Conservation (phyloP, 1,140 invertebrate species). For the Bombus turneri region DNA sequence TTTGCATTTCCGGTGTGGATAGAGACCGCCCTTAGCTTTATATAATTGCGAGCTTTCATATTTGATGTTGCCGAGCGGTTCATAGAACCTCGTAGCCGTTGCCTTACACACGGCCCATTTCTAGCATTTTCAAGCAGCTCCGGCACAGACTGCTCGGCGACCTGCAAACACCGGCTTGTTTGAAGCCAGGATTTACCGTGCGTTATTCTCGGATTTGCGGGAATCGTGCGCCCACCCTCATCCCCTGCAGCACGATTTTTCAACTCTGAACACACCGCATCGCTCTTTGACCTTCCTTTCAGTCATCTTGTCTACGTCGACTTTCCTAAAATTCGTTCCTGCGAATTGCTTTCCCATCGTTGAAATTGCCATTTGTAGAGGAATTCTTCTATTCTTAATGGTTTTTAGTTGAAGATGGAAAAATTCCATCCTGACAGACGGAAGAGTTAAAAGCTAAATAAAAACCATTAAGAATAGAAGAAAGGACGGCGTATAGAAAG, state of each 20-base stretch:
- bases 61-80: constrained; percentile 64
- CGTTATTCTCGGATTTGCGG: constrained; percentile 64
- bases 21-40: constrained; percentile 62
- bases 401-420: too few relatives aligned
- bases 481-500: background rate
- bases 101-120: constrained; percentile 63
- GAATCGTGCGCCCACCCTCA: constrained; percentile 14
- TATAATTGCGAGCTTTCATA: constrained; percentile 72
- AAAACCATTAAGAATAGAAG: too few relatives aligned
- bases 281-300: constrained; percentile 1
- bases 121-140: constrained; percentile 64
- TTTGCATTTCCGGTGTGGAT: constrained; percentile 39
- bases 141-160: constrained; percentile 54
- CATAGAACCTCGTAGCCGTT: constrained; percentile 51
- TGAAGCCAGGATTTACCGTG: constrained; percentile 67
- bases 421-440: too few relatives aligned
- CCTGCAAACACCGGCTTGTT: constrained; percentile 66
- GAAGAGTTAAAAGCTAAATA: too few relatives aligned
- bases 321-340: constrained; percentile 20
- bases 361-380: background rate
- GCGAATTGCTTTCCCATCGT: background rate
- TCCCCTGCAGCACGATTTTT: constrained; percentile 26
- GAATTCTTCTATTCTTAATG: background rate
- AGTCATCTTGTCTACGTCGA: background rate
- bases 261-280: background rate